Evolutionary conservation across 2,888 invertebrate species (phyloP).

Genomic region (Biston stratarius): DNA sequence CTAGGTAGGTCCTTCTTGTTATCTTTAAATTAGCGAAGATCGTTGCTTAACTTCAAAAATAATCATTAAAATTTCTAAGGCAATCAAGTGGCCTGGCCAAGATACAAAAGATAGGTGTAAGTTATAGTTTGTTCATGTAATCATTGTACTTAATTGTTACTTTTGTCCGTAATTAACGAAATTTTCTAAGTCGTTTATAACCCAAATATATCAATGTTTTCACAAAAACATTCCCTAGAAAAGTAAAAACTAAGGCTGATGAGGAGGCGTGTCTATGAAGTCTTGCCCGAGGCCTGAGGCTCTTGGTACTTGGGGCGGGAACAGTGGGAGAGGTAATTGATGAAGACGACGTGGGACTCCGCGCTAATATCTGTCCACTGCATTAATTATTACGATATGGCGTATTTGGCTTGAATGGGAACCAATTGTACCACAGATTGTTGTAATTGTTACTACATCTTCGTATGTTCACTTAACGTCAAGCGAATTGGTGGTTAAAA

Average conservation of each 20-base stretch:
- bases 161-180: not conserved
- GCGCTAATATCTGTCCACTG: slow-evolving; percentile 67
- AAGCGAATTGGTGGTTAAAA: too few relatives aligned
- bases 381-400: too few relatives aligned
- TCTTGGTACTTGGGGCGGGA: slow-evolving; percentile 6
- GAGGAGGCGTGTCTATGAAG: slow-evolving; percentile 42
- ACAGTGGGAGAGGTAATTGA: slow-evolving; percentile 67
- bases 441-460: too few relatives aligned
- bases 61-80: too few relatives aligned
- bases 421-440: too few relatives aligned
- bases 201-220: slow-evolving; percentile 6
- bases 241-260: slow-evolving; percentile 27
- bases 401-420: too few relatives aligned
- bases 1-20: too few relatives aligned
- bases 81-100: too few relatives aligned
- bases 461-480: too few relatives aligned
- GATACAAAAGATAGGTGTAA: too few relatives aligned
- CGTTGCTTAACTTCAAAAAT: too few relatives aligned
- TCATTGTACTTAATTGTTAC: not conserved
- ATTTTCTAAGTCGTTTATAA: slow-evolving; percentile 1
- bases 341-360: slow-evolving; percentile 72
- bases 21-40: too few relatives aligned
- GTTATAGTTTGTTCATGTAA: not conserved
- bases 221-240: slow-evolving; percentile 12
- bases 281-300: slow-evolving; percentile 22